Evolutionary conservation across 1,140 invertebrate species (phyloP).

Genomic region (Chrysopa pallens): DNA sequence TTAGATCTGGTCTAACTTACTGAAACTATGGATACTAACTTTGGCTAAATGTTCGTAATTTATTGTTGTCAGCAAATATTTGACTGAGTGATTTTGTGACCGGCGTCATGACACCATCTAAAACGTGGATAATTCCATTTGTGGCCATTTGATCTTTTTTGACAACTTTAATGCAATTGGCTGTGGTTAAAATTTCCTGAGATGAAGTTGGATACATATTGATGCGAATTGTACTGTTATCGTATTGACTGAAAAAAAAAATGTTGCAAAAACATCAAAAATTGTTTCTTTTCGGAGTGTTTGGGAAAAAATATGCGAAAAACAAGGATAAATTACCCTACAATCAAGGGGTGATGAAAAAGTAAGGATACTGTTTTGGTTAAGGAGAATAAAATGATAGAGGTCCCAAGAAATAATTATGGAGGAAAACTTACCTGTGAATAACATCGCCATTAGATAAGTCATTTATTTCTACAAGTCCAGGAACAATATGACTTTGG

Average conservation of each 20-base stretch:
- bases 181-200: conserved; percentile 24
- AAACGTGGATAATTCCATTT: conserved; percentile 49
- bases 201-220: conserved; percentile 34
- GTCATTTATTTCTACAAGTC: conserved; percentile 25
- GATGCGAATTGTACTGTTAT: conserved; percentile 33
- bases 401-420: too few species aligned
- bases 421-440: conserved; percentile 12
- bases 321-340: too few species aligned
- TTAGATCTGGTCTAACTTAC: too few species aligned
- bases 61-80: conserved; percentile 19
- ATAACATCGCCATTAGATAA: conserved; percentile 26
- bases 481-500: conserved; percentile 24
- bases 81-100: conserved; percentile 23
- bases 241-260: conserved; percentile 26
- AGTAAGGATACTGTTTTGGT: too few species aligned
- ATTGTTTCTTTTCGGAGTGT: too few species aligned
- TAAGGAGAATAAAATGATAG: too few species aligned
- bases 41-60: conserved; percentile 16
- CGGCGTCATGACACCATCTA: conserved; percentile 40
- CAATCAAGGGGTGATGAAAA: too few species aligned
- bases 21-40: conserved; percentile 15
- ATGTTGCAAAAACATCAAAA: background rate
- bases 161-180: conserved; percentile 31
- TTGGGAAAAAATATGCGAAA: too few species aligned
- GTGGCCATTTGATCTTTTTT: conserved; percentile 30